These are phyloP conservation scores for Nemopilema nomurai DNA, from an alignment of 30 jellyfish, hydroid and myxozoan species.

Conservation along the genomic window DNA sequence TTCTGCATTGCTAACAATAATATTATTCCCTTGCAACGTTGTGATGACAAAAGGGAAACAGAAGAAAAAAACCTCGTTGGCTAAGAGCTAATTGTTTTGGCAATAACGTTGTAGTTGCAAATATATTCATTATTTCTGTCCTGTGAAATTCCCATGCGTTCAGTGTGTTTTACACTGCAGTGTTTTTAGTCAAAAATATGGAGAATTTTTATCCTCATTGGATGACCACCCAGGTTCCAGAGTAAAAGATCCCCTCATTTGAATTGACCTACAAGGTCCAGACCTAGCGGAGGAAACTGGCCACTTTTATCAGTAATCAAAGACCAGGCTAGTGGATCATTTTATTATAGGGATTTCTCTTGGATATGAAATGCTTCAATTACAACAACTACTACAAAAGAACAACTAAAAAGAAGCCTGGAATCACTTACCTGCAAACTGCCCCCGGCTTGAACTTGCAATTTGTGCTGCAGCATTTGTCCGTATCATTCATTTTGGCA, in stretches of 20 bases:
- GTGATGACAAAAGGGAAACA: background rate
- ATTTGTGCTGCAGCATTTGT: conserved; percentile 67
- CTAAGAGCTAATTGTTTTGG: background rate
- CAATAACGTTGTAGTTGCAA: background rate
- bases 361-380: too few relatives aligned
- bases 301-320: too few relatives aligned
- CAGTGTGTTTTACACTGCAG: background rate
- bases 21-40: background rate
- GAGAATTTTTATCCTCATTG: background rate
- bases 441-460: conserved; percentile 68
- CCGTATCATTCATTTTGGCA: conserved; percentile 47
- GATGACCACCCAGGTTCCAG: background rate
- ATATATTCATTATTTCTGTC: background rate
- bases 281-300: too few relatives aligned
- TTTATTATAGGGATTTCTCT: too few relatives aligned
- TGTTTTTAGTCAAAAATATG: background rate
- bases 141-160: background rate
- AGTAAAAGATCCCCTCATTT: background rate
- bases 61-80: background rate
- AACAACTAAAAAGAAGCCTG: background rate
- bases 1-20: background rate
- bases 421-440: conserved; percentile 52
- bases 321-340: too few relatives aligned
- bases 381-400: background rate
- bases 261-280: background rate